A percentile compares a stretch with the other conserved stretches of the same genome.
These are phyloP conservation scores for Lysandra bellargus DNA, from an alignment of 2,888 invertebrate species.

Conservation along the genomic window DNA sequence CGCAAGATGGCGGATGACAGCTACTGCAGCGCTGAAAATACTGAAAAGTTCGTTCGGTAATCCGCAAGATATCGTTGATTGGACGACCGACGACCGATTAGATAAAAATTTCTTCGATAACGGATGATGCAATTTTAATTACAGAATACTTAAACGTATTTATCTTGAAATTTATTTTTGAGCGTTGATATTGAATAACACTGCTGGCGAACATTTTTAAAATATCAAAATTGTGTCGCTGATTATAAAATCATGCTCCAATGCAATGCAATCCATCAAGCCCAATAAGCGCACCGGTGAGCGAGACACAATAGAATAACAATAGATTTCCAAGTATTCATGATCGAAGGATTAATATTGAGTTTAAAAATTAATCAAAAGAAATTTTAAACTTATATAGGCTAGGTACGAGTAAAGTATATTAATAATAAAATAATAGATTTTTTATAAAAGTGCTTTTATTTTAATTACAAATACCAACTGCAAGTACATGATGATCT, in stretches of 20 bases:
- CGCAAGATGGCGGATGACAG: constrained; percentile 41
- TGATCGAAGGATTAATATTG: no score
- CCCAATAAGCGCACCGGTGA: no score
- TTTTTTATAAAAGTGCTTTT: constrained; percentile 17
- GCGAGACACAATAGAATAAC: no score
- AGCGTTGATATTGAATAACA: not conserved
- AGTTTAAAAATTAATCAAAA: not conserved
- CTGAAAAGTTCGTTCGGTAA: not conserved
- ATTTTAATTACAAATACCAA: constrained; percentile 20
- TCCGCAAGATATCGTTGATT: constrained; percentile 1
- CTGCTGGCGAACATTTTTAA: not conserved
- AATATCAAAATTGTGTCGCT: not conserved
- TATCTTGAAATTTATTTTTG: not conserved
- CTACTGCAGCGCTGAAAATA: constrained; percentile 20
- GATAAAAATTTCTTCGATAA: constrained; percentile 22
- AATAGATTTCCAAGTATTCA: no score
- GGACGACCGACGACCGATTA: not conserved
- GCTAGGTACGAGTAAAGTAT: no score
- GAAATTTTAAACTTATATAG: not conserved
- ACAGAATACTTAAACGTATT: not conserved
- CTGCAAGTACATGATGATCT: not conserved
- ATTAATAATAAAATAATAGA: not conserved
- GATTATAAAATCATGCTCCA: not conserved
- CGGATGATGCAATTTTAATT: constrained; percentile 12
- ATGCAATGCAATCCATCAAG: no score